Base-by-base conservation (phyloP, 2,888 invertebrate genomes). In the Baccha elongata region DNA sequence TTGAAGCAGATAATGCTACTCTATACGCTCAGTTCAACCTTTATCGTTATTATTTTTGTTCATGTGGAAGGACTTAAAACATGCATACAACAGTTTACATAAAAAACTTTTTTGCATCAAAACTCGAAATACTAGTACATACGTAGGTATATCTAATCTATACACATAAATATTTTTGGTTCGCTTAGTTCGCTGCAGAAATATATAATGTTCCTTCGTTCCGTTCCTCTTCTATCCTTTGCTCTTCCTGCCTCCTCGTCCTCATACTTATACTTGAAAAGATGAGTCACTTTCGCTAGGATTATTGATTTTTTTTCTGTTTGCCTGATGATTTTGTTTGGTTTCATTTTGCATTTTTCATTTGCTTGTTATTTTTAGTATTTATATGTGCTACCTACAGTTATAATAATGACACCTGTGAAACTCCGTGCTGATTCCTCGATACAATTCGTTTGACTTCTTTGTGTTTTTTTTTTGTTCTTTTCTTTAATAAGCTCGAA, bases 241-340 rank as follows among this genome's bases (percentile, higher is more conserved):
- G 48, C 46, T 29, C 37, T 32, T 17, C 37, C 62, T 55, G 52
- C 17, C 44, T 42, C 67, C 72, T 62, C 50, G 48, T 42, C 40
- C 55, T 35, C 21, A 35, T 23, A 23, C 23, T 5, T 5, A 23
- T 23, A 23, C 62, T 50, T 83, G 48, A 65, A 37, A 73, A 79
- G 85, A 86, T 86, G 86, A 86, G 86, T 86, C 86, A 86, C 85
- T 86, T 85, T 85, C 86, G 85, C 85, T 84, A 72, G 75, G 48
- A 72, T 26, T 85, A 86, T 86, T 75, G 86, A 86, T 85, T 85
- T 85, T 85, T 81, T 83, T 72, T 72, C 50, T 75, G 60, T 55
- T 37, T 55, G 37, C 69, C 58, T 37, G 37, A 1, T n/a, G 60
- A 17, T 48, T 55, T 55, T 74, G 13, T 26, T 62, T 46, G 15